Base-by-base conservation (phyloP, 1,140 invertebrate genomes). In the Drosophila sulfurigaster region DNA sequence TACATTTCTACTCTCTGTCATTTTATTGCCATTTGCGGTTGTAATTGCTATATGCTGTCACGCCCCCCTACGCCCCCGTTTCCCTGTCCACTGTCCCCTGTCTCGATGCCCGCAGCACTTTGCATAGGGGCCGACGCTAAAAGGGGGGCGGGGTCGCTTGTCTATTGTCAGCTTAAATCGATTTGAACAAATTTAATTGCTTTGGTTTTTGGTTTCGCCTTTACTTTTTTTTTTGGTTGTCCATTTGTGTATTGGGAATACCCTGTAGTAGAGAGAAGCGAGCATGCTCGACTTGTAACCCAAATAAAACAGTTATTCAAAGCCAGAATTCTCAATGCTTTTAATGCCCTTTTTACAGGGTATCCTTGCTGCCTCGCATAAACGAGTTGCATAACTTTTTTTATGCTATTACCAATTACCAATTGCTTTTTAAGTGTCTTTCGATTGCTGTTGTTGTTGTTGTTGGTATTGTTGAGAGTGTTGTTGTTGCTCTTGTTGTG, bases 131-230 rank as follows among this genome's bases (percentile, higher is more conserved):
- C 11, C 2, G 56, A 7, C 49, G n/a, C 11, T 28, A 38, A 13
- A 28, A 15, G 25, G 45, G 63, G 16, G 6, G 2, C 65, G 13
- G 41, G 28, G 25, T 11, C 56, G 35, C 51, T 52, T 62, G 78
- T 78, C 82, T 81, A 86, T 76, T 86, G 82, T 81, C 71, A 75
- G 82, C 79, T 86, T 87, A 86, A 86, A 86, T 86, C 82, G 82
- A 86, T 86, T 86, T 87, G 71, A 86, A 86, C 82, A 86, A 86
- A 86, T 86, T 86, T 86, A 86, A 86, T 86, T 81, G 82, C 75
- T 79, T 86, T 81, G 82, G 78, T 86, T 86, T 75, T 65, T 30
- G 43, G 58, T 45, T 60, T 46, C 54, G 28, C 30, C 32, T 45
- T 75, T 20, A 25, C 20, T 25, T 25, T 25, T 25, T 16, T 20